A percentile compares a stretch with the other conserved stretches of the same genome.
Evolutionary conservation across 2,797 vertebrate species (phyloP).

Genomic region (Pangasius larnaudii): DNA sequence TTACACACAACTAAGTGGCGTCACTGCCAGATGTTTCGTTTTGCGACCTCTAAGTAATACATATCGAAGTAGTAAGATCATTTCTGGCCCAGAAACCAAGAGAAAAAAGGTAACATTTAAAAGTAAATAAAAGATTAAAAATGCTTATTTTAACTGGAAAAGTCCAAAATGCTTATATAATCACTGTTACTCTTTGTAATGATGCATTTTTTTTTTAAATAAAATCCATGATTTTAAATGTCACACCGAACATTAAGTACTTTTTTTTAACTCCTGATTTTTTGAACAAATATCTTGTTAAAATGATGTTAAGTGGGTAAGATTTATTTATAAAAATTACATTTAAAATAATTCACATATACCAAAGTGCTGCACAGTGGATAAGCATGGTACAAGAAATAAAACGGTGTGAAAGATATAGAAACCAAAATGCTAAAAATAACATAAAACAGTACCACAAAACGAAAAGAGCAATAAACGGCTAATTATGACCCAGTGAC

Average conservation of each 20-base stretch:
- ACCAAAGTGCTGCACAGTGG: neutral
- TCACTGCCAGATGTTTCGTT: constrained; percentile 24
- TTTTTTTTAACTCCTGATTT: neutral
- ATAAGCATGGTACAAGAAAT: neutral
- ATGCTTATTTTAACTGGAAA: constrained; percentile 57
- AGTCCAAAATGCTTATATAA: constrained; percentile 48
- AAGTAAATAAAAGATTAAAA: constrained; percentile 37
- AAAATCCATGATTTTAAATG: constrained; percentile 56
- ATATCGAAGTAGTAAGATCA: constrained; percentile 5
- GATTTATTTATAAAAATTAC: neutral
- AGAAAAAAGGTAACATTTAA: constrained; percentile 34
- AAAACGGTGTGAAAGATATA: neutral
- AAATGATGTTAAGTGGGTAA: neutral
- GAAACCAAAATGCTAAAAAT: neutral
- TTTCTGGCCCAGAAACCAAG: constrained; percentile 29
- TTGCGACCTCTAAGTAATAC: neutral
- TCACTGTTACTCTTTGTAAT: constrained; percentile 58
- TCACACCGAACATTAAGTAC: constrained; percentile 9
- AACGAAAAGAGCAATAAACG: neutral
- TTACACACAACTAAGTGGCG: constrained; percentile 12
- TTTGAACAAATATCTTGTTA: neutral
- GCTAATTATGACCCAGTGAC: neutral
- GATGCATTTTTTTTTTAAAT: constrained; percentile 39
- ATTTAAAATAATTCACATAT: neutral
- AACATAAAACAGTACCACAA: neutral